phyloP scores from a whole-genome alignment of 2,797 vertebrate genomes.

The Lophotriccus pileatus region DNA sequence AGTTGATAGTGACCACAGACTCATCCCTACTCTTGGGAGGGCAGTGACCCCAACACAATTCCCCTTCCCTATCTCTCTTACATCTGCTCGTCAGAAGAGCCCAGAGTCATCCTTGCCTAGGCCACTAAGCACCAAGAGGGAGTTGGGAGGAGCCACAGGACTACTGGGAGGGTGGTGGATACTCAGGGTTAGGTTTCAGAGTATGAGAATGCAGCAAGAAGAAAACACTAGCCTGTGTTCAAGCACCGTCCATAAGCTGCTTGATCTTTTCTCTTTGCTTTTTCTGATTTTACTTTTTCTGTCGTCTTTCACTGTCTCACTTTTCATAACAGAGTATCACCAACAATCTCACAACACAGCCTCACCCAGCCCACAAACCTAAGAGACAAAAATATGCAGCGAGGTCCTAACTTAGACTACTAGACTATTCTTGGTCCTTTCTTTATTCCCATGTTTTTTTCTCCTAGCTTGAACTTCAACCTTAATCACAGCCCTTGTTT shows the following conservation, averaged over 20 bases:
- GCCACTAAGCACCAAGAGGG: neutral
- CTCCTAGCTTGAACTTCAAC: neutral
- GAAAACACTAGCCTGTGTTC: neutral
- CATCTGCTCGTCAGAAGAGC: neutral
- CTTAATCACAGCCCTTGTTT: slow-evolving; percentile 18
- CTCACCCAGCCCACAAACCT: neutral
- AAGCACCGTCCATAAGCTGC: neutral
- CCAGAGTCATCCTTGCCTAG: accelerated
- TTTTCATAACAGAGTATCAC: neutral
- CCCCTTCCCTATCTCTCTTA: neutral
- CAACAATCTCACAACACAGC: neutral
- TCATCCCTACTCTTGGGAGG: neutral
- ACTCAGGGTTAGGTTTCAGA: neutral
- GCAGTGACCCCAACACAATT: neutral
- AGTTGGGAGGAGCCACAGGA: neutral
- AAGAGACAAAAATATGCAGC: neutral
- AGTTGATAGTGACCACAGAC: neutral
- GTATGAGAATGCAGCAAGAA: neutral
- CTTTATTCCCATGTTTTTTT: neutral
- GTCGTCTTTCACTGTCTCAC: neutral
- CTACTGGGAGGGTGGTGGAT: accelerated
- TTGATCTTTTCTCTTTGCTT: neutral
- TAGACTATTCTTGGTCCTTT: neutral
- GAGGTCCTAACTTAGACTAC: neutral
- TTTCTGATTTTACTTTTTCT: neutral